Evolutionary conservation across 2,797 vertebrate species (phyloP), one percentile per base, ranked within the genome.

Genomic region (Anisognathus igniventris): DNA sequence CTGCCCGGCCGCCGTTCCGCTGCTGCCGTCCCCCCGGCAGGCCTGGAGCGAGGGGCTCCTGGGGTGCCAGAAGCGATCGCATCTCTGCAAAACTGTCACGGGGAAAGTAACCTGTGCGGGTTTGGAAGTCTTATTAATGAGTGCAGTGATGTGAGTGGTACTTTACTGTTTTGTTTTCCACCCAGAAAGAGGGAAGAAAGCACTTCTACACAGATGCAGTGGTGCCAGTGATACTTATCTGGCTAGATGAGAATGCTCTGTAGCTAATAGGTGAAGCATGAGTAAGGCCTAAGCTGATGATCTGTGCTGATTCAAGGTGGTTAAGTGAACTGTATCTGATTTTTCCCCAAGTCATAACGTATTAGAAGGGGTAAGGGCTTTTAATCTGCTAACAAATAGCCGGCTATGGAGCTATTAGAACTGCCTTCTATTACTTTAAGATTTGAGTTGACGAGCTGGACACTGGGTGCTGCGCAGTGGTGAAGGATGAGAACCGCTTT

Each of bases 381-480:
- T 58, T 31, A 56, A n/a, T 37, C 9, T 58, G 8, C 45, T 64
- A 16, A 44, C 12, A 15, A 67, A 27, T 4, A 7, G 27, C 24
- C 9, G 0, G 33, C 47, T 51, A 3, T 1, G 22, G 51, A 51
- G 66, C 65, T 8, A 2, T 40, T n/a, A 31, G 64, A 86, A 71
- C n/a, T 50, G 37, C 23, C 33, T 39, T 68, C 54, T 90, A 67
- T 82, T 80, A 31, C 89, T 95, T 88, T 91, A 95, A 94, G 94
- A 44, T 30, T 21, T 6, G 39, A 12, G 19, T 30, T 71, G 92
- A 12, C 7, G 25, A 75, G 71, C 64, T 4, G 75, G 58, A 47
- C n/a, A 0, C 57, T 4, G 89, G 78, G 72, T 22, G 14, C 88
- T 68, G 64, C 18, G 40, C 37, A 54, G 85, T n/a, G 31, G 39